Percentiles rank a stretch among this genome's conserved stretches.
Evolutionary conservation across 2,113 vertebrate genomes (phyloP).

Genomic region (Misgurnus anguillicaudatus): DNA sequence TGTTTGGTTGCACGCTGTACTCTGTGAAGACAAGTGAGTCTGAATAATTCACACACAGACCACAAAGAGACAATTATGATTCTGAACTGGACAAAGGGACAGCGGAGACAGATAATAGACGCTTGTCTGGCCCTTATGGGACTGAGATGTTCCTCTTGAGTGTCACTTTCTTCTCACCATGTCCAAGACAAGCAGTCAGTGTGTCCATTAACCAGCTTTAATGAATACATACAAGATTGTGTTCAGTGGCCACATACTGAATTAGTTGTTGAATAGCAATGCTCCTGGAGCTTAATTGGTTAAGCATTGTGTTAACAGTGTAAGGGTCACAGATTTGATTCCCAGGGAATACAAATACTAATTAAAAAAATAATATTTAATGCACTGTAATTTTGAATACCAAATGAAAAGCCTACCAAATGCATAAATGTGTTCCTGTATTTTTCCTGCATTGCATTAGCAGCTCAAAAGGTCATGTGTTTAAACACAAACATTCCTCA

Average conservation of each 20-base stretch:
- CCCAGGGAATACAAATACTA: no score
- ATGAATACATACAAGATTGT: slow-evolving; percentile 13
- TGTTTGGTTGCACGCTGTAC: slow-evolving; percentile 74
- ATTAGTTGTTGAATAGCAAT: not conserved
- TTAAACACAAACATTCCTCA: no score
- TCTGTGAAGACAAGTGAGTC: slow-evolving; percentile 72
- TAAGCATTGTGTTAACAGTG: no score
- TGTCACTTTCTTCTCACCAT: slow-evolving; percentile 2
- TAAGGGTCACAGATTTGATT: no score
- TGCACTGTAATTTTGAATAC: no score
- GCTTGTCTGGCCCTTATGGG: slow-evolving; percentile 16
- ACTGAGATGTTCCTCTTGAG: slow-evolving; percentile 28
- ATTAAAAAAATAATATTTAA: no score
- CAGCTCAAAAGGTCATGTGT: no score
- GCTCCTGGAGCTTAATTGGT: no score
- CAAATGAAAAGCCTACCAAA: no score
- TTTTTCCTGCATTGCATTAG: no score
- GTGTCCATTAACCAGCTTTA: slow-evolving; percentile 23
- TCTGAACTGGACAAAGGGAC: slow-evolving; percentile 57
- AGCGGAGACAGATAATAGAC: slow-evolving; percentile 27
- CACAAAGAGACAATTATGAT: slow-evolving; percentile 85
- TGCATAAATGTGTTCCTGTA: no score
- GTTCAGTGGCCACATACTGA: not conserved
- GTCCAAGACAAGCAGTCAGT: not conserved
- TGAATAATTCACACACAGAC: slow-evolving; percentile 68